Base-by-base conservation (phyloP, 2,113 vertebrate genomes). In the Trichomycterus rosablanca region DNA sequence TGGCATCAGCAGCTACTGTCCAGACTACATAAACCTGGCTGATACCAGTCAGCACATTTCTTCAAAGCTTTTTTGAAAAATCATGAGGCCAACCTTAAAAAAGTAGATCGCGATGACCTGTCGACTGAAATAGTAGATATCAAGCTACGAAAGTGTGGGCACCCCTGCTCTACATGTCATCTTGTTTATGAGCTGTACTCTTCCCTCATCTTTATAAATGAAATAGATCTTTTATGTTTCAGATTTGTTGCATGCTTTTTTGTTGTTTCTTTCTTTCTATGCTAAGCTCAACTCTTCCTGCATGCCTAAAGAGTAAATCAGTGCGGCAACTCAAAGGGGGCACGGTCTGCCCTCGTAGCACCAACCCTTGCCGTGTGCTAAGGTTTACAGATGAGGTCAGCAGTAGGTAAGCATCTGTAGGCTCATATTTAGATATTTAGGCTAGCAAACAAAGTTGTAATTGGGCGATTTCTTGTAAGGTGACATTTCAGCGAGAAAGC, bases 281-380 rank as follows among this genome's bases (percentile, higher is more conserved):
- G 62, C 72, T 44, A 49, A 93, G 92, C 85, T 92, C 88, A 79
- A 83, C 90, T 80, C 87, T 95, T 80, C 90, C 92, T 79, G 89
- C 89, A 89, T 89, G 85, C 80, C 74, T 90, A 88, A 91, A 91
- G 87, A 89, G 73, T 83, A 87, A 83, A 78, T 67, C 81, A 16
- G 66, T 84, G 78, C 78, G 81, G 83, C 86, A 84, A 78, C 83
- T 88, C 69, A 65, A 83, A 73, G 84, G 84, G 87, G 84, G 89
- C 79, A 82, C 84, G 76, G 81, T 77, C 66, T 79, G 76, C 71
- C 86, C 80, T 73, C 83, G 74, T 71, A 85, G 85, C 72, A 84
- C 83, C 81, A 80, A 87, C 74, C 83, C 85, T 56, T 84, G 87
- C 69, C 84, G 79, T 69, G 78, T 89, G 70, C 83, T 83, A 75